These are phyloP conservation scores for Ornithoptera priamus DNA, from an alignment of 2,888 invertebrate species.

Conservation along the genomic window DNA sequence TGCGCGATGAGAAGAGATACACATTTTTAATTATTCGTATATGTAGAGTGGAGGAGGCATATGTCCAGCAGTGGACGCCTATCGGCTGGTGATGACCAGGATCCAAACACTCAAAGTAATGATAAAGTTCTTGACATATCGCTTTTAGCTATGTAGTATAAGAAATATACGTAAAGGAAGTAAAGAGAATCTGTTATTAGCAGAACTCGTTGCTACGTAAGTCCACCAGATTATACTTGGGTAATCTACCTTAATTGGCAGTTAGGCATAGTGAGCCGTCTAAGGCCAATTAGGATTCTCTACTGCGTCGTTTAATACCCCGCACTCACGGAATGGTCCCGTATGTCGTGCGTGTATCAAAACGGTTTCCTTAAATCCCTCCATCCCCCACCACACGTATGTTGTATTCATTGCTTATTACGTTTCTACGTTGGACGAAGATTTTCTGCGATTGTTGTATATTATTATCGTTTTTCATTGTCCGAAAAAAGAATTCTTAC, in stretches of 20 bases:
- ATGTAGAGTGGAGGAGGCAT: no score
- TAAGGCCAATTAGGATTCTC: constrained; percentile 29
- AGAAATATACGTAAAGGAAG: neutral
- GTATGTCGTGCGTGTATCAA: constrained; percentile 23
- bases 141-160: neutral
- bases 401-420: constrained; percentile 10
- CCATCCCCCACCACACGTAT: constrained; percentile 3
- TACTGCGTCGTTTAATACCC: constrained; percentile 26
- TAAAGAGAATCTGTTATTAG: constrained; percentile 15
- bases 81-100: no score
- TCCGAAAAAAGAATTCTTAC: no score
- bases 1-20: no score
- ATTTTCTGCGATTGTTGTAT: neutral
- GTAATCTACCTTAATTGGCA: constrained; percentile 31
- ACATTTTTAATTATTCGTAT: no score
- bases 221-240: constrained; percentile 27
- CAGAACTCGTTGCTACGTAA: constrained; percentile 19
- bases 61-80: no score
- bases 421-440: neutral
- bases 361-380: constrained; percentile 14
- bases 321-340: constrained; percentile 18
- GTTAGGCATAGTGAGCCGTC: constrained; percentile 29
- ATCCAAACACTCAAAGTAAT: no score
- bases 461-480: neutral
- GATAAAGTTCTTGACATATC: no score